Evolutionary conservation across 2,888 invertebrate genomes (phyloP).

Genomic region (Ypsolopha sequella): DNA sequence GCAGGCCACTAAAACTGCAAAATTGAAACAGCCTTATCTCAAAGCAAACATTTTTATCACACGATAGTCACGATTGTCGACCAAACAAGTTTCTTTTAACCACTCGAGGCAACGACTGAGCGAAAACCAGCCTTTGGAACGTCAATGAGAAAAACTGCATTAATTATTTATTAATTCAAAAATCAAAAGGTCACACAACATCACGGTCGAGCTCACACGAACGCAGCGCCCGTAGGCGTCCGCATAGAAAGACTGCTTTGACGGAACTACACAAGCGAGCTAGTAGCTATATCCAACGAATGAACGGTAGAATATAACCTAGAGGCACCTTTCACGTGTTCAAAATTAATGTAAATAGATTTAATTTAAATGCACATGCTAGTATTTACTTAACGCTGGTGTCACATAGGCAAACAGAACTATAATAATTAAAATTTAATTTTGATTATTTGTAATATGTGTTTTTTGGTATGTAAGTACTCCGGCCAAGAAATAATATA

Average conservation of each 20-base stretch:
- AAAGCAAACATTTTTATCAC: not conserved
- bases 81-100: conserved; percentile 7
- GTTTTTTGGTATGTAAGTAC: too few species aligned
- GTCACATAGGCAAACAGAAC: too few species aligned
- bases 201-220: conserved; percentile 7
- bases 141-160: conserved; percentile 9
- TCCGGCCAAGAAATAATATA: too few species aligned
- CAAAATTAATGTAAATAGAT: too few species aligned
- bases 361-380: too few species aligned
- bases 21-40: conserved; percentile 10
- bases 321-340: not conserved
- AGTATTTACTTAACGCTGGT: too few species aligned
- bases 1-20: conserved; percentile 39
- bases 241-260: conserved; percentile 28
- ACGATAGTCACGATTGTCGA: not conserved
- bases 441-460: too few species aligned
- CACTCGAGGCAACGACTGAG: conserved; percentile 4
- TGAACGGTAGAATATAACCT: conserved; percentile 14
- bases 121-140: not conserved
- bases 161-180: conserved; percentile 18
- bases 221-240: conserved; percentile 27
- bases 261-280: conserved; percentile 26
- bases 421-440: too few species aligned
- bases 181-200: conserved; percentile 25
- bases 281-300: too few species aligned